Base-by-base conservation (phyloP, 2,888 invertebrate species). In the Caenorhabditis becei region DNA sequence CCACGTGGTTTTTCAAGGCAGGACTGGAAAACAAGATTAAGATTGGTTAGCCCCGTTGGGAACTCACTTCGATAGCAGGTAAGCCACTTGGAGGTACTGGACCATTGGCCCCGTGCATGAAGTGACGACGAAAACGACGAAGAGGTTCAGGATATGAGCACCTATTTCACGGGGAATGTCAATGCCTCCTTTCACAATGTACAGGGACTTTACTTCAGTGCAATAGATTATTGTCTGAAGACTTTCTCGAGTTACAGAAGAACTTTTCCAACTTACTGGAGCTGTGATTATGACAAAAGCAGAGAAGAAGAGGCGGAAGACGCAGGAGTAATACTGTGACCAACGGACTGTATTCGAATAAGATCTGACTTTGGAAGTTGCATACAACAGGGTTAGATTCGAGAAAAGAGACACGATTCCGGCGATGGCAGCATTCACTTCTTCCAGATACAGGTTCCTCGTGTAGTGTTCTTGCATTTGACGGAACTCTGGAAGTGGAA, bases 151-250 rank as follows among this genome's bases (percentile, higher is more conserved):
- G 44, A 74, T 24, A 23, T 32, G 44, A 8, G 28, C 44, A 1
- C 77, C 70, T 16, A 65, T 35, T 16, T 58, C 35, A 7, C 49
- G 24, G 14, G 58, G 65, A 58, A 65, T 11, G 0, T 63, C 49
- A 10, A 77, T 14, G 18, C 77, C 77, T 24, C 77, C 77, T 41
- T 77, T 77, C 8, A 77, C 69, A 62, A 77, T 69, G 47, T 69
- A 77, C 24, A 77, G 28, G 14, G 67, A 54, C 28, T 77, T 77
- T 20, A 54, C 26, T 47, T 58, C 35, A 10, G 14, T 8, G 2
- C 35, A 24, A n/a, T 77, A 77, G 37, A 49, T 49, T 7, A 77
- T 49, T 10, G 77, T 77, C 70, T 70, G 69, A 41, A 75, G 16
- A 16, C 5, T n/a, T n/a, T 5, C 32, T 32, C 10, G 5, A 32